phyloP scores from a whole-genome alignment of 2,888 invertebrate species.

The Euplagia quadripunctaria region DNA sequence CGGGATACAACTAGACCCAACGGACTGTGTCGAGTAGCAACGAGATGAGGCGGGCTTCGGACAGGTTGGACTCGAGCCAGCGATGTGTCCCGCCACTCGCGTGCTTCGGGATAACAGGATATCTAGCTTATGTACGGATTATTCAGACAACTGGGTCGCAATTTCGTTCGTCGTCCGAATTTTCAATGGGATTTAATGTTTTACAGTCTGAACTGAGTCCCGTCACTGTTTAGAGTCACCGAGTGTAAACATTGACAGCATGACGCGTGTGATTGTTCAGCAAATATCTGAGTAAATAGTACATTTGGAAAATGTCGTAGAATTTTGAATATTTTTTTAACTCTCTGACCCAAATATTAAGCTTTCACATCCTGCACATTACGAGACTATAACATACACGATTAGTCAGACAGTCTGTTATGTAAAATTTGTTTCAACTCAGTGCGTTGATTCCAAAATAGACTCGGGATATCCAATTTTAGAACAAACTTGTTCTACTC shows the following conservation, averaged over 20 bases:
- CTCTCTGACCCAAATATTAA: conserved; percentile 28
- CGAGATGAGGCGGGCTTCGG: conserved; percentile 52
- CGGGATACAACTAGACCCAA: conserved; percentile 55
- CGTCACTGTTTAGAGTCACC: conserved; percentile 17
- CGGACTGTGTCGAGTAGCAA: conserved; percentile 49
- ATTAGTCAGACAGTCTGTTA: conserved; percentile 31
- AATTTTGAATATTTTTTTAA: conserved; percentile 20
- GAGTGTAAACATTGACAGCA: conserved; percentile 16
- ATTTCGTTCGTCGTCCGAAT: conserved; percentile 60
- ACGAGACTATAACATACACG: conserved; percentile 12
- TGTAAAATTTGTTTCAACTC: conserved; percentile 33
- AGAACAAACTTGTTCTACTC: conserved; percentile 26
- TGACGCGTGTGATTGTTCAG: conserved; percentile 20
- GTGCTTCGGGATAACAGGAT: conserved; percentile 60
- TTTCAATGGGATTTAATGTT: conserved; percentile 51
- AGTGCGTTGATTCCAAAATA: conserved; percentile 33
- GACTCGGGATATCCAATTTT: conserved; percentile 20
- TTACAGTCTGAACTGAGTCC: conserved; percentile 29
- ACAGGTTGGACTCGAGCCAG: conserved; percentile 75
- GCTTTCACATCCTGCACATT: conserved; percentile 30
- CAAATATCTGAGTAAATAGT: conserved; percentile 24
- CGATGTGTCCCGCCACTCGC: conserved; percentile 62
- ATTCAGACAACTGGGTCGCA: conserved; percentile 63
- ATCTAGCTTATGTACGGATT: conserved; percentile 66
- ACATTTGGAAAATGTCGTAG: conserved; percentile 15